Conservation (phyloP, 1,140 invertebrate genomes). For the Mesaphorura yosii region DNA sequence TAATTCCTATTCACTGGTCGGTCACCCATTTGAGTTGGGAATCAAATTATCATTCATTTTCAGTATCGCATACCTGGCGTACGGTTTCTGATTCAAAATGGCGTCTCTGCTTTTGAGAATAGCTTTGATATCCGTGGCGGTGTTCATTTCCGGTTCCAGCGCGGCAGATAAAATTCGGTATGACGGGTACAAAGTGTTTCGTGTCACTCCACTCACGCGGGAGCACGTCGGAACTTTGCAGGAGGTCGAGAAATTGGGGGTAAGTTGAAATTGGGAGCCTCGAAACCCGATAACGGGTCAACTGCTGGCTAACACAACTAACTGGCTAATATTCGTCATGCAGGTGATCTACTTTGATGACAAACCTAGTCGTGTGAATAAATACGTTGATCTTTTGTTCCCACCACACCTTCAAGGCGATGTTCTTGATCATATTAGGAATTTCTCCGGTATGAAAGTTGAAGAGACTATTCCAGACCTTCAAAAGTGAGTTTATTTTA, state of each 20-base stretch:
- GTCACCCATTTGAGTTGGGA: too few relatives aligned
- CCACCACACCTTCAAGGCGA: slow-evolving; percentile 19
- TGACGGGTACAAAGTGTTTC: slow-evolving; percentile 10
- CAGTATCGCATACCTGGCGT: too few relatives aligned
- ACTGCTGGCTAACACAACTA: background rate
- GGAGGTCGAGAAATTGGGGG: slow-evolving; percentile 3
- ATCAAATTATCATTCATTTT: too few relatives aligned
- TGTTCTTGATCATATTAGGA: background rate
- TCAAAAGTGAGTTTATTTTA: slow-evolving; percentile 18
- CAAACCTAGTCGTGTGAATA: slow-evolving; percentile 6
- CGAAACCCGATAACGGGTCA: too few relatives aligned
- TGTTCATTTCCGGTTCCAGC: too few relatives aligned
- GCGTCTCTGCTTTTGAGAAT: too few relatives aligned
- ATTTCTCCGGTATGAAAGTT: background rate
- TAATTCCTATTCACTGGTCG: too few relatives aligned
- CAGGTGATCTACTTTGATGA: slow-evolving; percentile 13
- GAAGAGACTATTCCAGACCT: slow-evolving; percentile 10
- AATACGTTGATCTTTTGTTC: slow-evolving; percentile 19
- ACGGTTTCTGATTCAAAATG: too few relatives aligned
- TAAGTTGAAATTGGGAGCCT: background rate
- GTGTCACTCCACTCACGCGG: slow-evolving; percentile 7
- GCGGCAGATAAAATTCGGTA: slow-evolving; percentile 1
- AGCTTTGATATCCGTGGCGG: too few relatives aligned
- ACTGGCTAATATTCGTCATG: background rate
- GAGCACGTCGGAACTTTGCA: slow-evolving; percentile 4